These are phyloP conservation scores for Patagioenas fasciata DNA, from an alignment of 2,113 vertebrate genomes.

Conservation along the genomic window DNA sequence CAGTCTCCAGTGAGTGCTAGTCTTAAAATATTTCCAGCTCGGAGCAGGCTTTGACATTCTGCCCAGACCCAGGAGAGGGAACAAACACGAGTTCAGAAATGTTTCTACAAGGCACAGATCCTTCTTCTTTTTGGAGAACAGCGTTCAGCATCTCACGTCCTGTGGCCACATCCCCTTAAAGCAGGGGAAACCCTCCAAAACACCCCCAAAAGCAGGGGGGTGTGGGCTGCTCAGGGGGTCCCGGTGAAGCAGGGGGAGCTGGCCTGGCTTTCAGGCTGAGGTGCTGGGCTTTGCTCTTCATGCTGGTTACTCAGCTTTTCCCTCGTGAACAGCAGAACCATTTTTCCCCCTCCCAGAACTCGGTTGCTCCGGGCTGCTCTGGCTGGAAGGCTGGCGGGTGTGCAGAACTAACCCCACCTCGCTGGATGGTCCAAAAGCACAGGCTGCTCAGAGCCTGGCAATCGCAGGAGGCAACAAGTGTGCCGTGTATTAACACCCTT, in stretches of 20 bases:
- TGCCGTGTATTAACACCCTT: not conserved
- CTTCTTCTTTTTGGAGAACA: not conserved
- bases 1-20: conserved; percentile 55
- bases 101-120: conserved; percentile 9
- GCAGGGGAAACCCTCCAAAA: not conserved
- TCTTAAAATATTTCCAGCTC: conserved; percentile 67
- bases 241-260: not conserved
- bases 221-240: fast-evolving
- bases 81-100: conserved; percentile 24
- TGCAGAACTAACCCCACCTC: not conserved
- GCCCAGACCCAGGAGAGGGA: conserved; percentile 59
- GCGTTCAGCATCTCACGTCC: not conserved
- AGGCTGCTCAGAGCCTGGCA: not conserved
- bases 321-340: not conserved
- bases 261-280: fast-evolving
- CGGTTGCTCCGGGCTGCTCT: not conserved
- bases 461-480: not conserved
- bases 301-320: not conserved
- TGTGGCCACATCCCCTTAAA: fast-evolving
- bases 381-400: not conserved
- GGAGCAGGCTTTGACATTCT: conserved; percentile 66
- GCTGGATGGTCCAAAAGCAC: not conserved
- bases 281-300: not conserved
- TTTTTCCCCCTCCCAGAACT: not conserved
- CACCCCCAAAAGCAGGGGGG: not conserved